A percentile compares a stretch with the other conserved stretches of the same genome.
Evolutionary conservation across 1,140 invertebrate genomes (phyloP).

Genomic region (Ceratitis capitata): DNA sequence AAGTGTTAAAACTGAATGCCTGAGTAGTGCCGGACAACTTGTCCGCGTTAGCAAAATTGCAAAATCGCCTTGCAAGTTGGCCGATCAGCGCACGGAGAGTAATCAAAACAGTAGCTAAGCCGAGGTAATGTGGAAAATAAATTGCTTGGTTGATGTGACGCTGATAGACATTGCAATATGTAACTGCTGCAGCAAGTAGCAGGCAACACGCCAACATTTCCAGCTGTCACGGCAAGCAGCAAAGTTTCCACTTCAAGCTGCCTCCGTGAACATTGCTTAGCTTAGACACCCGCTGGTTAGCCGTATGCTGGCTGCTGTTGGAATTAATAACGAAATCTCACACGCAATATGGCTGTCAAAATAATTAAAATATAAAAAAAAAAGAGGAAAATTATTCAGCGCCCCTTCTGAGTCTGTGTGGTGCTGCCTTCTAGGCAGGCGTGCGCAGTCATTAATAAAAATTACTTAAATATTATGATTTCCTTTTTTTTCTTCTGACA

Average conservation of each 20-base stretch:
- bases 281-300: not conserved
- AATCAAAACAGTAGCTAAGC: constrained; percentile 32
- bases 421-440: not conserved
- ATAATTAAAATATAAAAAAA: not conserved
- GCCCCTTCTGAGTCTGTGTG: too few species aligned
- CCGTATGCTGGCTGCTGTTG: not conserved
- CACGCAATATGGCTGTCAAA: constrained; percentile 24
- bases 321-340: constrained; percentile 34
- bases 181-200: too few species aligned
- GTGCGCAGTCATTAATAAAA: constrained; percentile 21
- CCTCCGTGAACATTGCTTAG: not conserved
- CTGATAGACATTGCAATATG: not conserved
- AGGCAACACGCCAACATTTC: too few species aligned
- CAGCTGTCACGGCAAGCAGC: not conserved
- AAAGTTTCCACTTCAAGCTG: not conserved
- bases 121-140: not conserved
- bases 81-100: not conserved
- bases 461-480: constrained; percentile 33
- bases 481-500: not conserved
- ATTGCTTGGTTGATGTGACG: not conserved
- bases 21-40: not conserved
- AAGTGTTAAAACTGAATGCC: not conserved
- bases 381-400: not conserved
- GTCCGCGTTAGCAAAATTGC: not conserved
- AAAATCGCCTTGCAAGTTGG: not conserved